A percentile compares a stretch with the other conserved stretches of the same genome.
These are phyloP conservation scores for Acronicta psi DNA, from an alignment of 2,888 invertebrate species.

Conservation along the genomic window DNA sequence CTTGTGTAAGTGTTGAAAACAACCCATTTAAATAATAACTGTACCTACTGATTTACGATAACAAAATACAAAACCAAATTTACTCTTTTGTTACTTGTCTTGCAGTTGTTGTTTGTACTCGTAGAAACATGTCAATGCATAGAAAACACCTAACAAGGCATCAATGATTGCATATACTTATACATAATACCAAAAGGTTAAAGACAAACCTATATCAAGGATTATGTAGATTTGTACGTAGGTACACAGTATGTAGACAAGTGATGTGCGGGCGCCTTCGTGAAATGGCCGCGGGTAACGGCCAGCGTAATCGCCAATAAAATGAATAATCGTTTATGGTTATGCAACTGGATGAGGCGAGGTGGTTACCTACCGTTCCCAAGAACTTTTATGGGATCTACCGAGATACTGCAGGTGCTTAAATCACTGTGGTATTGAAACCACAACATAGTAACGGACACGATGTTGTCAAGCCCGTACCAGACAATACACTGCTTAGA, in stretches of 20 bases:
- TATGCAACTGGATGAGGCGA: conserved; percentile 52
- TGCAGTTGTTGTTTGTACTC: no score
- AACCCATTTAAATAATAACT: no score
- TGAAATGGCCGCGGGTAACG: conserved; percentile 61
- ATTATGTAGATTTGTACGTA: conserved; percentile 36
- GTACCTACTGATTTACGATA: no score
- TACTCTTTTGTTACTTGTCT: no score
- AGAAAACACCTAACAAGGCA: no score
- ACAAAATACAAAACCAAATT: no score
- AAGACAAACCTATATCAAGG: conserved; percentile 14
- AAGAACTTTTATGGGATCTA: conserved; percentile 57
- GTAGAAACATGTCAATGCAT: no score
- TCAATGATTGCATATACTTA: no score
- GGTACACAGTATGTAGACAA: conserved; percentile 24
- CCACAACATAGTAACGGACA: conserved; percentile 49
- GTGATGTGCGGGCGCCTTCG: conserved; percentile 42
- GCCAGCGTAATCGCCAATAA: conserved; percentile 65
- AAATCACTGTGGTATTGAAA: conserved; percentile 48
- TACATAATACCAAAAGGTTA: no score
- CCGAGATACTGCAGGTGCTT: conserved; percentile 41
- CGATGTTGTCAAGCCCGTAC: conserved; percentile 14
- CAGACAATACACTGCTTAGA: conserved; percentile 19
- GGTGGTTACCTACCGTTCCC: conserved; percentile 53
- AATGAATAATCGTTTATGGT: conserved; percentile 64
- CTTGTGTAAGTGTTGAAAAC: no score